Evolutionary conservation across 2,888 invertebrate genomes (phyloP).

Genomic region (Gnatocerus cornutus): DNA sequence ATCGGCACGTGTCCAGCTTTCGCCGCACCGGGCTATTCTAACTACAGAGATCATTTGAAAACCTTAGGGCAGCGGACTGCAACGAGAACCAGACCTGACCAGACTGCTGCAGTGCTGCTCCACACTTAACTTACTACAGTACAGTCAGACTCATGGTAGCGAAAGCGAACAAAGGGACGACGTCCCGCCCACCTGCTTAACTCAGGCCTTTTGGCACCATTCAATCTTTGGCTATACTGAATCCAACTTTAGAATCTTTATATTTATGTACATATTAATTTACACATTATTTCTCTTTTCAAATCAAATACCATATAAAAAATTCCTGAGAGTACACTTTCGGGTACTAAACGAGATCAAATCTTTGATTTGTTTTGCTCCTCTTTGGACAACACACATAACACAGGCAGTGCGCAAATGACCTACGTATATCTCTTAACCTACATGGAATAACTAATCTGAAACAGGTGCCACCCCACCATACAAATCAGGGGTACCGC

Average conservation of each 20-base stretch:
- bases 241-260: conserved; percentile 64
- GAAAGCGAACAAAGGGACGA: conserved; percentile 66
- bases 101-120: conserved; percentile 55
- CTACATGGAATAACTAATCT: conserved; percentile 71
- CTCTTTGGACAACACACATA: conserved; percentile 69
- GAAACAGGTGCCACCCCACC: conserved; percentile 78
- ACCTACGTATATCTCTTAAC: conserved; percentile 63
- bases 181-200: conserved; percentile 61
- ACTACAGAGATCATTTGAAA: conserved; percentile 72
- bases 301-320: conserved; percentile 61
- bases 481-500: conserved; percentile 74
- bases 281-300: conserved; percentile 57
- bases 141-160: conserved; percentile 67
- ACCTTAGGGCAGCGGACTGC: conserved; percentile 64
- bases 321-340: conserved; percentile 69
- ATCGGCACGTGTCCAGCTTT: conserved; percentile 66
- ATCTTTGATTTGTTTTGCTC: conserved; percentile 70
- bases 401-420: conserved; percentile 56
- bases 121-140: conserved; percentile 60
- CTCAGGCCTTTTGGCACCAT: conserved; percentile 63
- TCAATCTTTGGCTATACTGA: conserved; percentile 70
- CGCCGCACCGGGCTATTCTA: conserved; percentile 69
- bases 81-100: conserved; percentile 44
- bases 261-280: conserved; percentile 60
- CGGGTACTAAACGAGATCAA: conserved; percentile 69